Evolutionary conservation across 2,888 invertebrate genomes (phyloP).

Genomic region (Hypena proboscidalis): DNA sequence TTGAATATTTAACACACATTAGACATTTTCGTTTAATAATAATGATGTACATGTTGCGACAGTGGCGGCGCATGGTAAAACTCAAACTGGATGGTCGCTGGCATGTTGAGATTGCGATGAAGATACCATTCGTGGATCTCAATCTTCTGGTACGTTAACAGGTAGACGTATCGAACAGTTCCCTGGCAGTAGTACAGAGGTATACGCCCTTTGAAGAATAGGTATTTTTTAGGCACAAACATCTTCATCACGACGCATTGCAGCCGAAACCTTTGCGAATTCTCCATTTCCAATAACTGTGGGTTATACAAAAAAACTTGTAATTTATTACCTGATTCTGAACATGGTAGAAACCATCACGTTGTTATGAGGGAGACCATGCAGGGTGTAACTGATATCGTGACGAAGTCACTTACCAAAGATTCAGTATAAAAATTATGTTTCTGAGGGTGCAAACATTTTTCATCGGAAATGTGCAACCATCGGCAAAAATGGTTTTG

Average conservation of each 20-base stretch:
- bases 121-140: constrained; percentile 68
- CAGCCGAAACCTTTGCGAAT: constrained; percentile 43
- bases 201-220: constrained; percentile 54
- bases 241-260: constrained; percentile 63
- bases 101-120: constrained; percentile 40
- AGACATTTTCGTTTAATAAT: too few species aligned
- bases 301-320: constrained; percentile 24
- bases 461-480: too few species aligned
- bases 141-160: constrained; percentile 49
- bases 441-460: too few species aligned
- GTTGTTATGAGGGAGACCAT: too few species aligned
- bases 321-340: too few species aligned
- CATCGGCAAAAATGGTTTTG: too few species aligned
- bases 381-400: too few species aligned
- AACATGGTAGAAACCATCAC: too few species aligned
- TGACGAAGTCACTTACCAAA: too few species aligned
- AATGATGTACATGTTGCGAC: neutral
- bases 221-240: constrained; percentile 47
- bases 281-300: constrained; percentile 55
- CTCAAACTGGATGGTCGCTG: constrained; percentile 52
- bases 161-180: constrained; percentile 41
- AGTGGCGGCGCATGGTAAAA: constrained; percentile 58
- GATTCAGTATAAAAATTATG: too few species aligned
- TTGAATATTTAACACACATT: too few species aligned
- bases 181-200: constrained; percentile 72